Conservation (phyloP, 2,113 vertebrate genomes). For the Grallaria varia region DNA sequence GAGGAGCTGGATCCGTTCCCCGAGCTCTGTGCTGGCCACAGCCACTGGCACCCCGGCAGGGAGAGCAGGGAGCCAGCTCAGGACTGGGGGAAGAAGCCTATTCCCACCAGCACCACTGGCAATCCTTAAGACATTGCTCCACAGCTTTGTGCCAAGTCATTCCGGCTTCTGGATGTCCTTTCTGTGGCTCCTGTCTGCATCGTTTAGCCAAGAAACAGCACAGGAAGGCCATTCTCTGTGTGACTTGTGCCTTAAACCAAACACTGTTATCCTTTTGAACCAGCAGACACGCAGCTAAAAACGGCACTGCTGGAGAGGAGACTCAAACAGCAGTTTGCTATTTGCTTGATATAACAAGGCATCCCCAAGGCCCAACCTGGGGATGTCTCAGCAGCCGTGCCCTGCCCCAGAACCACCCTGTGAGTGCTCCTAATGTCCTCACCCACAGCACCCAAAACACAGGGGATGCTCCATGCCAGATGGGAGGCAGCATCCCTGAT, state of each 20-base stretch:
- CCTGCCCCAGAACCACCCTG: neutral
- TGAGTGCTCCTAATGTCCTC: accelerated
- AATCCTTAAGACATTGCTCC: neutral
- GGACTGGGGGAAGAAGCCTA: neutral
- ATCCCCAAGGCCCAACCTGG: neutral
- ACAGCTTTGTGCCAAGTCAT: neutral
- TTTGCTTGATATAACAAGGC: neutral
- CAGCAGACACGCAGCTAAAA: neutral
- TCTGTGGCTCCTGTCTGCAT: accelerated
- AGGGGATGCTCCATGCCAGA: accelerated
- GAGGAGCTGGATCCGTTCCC: neutral
- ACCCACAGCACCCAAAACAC: neutral
- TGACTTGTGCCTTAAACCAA: neutral
- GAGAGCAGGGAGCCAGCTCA: neutral
- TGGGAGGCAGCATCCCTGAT: neutral
- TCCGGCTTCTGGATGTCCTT: neutral
- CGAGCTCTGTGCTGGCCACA: neutral
- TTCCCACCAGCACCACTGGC: neutral
- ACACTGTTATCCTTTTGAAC: neutral
- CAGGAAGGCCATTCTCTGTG: neutral
- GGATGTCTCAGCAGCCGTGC: accelerated
- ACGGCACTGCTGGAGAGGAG: neutral
- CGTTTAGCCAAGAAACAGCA: neutral
- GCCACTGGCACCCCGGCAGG: neutral
- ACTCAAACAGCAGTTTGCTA: neutral